phyloP scores from a whole-genome alignment of 1,140 invertebrate genomes.

The Pachypeltis micranthus region DNA sequence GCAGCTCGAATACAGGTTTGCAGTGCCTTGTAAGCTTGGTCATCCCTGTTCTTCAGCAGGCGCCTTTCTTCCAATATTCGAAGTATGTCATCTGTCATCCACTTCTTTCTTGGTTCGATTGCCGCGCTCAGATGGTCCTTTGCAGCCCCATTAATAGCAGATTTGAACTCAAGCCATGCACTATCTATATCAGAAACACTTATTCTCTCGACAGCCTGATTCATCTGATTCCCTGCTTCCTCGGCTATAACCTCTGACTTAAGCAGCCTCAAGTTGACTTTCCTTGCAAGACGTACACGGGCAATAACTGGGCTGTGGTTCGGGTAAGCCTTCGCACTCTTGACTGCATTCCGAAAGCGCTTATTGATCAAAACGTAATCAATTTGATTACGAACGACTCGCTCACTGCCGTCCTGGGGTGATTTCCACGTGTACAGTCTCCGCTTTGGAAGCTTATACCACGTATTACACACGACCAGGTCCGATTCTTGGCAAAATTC shows the following conservation, averaged over 20 bases:
- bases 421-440: conserved; percentile 33
- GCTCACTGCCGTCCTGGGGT: conserved; percentile 25
- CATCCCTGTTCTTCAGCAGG: conserved; percentile 19
- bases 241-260: not conserved
- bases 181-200: conserved; percentile 3
- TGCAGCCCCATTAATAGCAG: not conserved
- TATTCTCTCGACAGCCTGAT: conserved; percentile 16
- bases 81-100: conserved; percentile 28
- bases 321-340: conserved; percentile 22
- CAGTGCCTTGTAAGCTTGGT: not conserved
- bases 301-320: conserved; percentile 31
- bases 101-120: conserved; percentile 13
- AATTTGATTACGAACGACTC: conserved; percentile 32
- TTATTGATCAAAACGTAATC: conserved; percentile 31
- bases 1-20: not conserved
- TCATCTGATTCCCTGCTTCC: not conserved
- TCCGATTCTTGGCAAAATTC: conserved; percentile 31
- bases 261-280: conserved; percentile 6
- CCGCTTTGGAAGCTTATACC: conserved; percentile 29
- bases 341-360: conserved; percentile 29
- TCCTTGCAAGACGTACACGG: not conserved
- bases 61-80: conserved; percentile 26
- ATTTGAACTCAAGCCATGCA: conserved; percentile 8
- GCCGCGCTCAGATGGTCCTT: conserved; percentile 6
- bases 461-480: conserved; percentile 29